These are phyloP conservation scores for Zaprionus davidi DNA, from an alignment of 1,140 invertebrate species.

Conservation along the genomic window DNA sequence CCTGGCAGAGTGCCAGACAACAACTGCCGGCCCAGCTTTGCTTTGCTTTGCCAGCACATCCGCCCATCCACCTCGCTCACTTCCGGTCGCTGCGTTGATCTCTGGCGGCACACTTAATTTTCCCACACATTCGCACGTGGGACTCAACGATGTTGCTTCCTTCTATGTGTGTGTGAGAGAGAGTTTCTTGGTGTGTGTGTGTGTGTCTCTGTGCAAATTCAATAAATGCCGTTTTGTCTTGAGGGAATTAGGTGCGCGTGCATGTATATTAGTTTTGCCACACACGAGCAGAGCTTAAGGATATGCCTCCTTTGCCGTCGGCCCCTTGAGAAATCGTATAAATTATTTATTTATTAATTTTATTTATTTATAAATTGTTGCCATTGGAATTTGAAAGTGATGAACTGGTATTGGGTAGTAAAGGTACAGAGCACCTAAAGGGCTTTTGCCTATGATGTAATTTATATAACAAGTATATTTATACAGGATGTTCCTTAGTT, in stretches of 20 bases:
- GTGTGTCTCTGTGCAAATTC: constrained; percentile 37
- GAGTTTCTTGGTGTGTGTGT: not conserved
- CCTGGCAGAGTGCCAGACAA: constrained; percentile 30
- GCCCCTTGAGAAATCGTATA: constrained; percentile 39
- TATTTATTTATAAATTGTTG: constrained; percentile 53
- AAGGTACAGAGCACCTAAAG: not conserved
- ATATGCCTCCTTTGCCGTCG: not conserved
- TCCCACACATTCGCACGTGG: constrained; percentile 39
- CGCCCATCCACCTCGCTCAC: constrained; percentile 3
- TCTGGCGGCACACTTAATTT: constrained; percentile 46
- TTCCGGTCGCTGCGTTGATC: constrained; percentile 39
- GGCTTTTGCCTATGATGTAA: not conserved
- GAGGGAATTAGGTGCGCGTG: constrained; percentile 61
- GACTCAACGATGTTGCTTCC: constrained; percentile 1
- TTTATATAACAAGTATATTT: too few species aligned
- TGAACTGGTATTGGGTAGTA: not conserved
- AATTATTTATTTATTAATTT: constrained; percentile 80
- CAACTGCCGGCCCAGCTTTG: not conserved
- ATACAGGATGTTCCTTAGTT: too few species aligned
- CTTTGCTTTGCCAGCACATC: constrained; percentile 7
- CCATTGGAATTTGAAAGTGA: not conserved
- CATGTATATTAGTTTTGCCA: constrained; percentile 61
- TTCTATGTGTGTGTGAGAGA: constrained; percentile 5
- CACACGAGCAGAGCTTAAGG: constrained; percentile 33
- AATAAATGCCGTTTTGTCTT: constrained; percentile 72